These are phyloP conservation scores for Tachystola acroxantha DNA, from an alignment of 2,888 invertebrate genomes.

Conservation along the genomic window DNA sequence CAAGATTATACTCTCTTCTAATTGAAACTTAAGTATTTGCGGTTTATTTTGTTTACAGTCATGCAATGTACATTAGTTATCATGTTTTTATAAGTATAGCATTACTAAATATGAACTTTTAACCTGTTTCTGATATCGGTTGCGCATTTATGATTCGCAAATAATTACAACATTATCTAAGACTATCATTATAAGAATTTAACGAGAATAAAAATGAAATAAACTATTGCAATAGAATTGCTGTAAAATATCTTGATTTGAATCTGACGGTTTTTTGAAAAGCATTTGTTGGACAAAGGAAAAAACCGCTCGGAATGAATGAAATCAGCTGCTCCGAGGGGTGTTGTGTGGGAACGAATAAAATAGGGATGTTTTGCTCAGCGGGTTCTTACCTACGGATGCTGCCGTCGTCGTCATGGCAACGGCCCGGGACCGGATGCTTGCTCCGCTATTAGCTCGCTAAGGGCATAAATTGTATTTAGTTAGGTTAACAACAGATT, in stretches of 20 bases:
- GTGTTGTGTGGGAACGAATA: constrained; percentile 38
- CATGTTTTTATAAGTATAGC: too few relatives aligned
- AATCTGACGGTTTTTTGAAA: not conserved
- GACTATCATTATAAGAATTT: too few relatives aligned
- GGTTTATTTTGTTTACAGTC: constrained; percentile 2
- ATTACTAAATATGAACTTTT: too few relatives aligned
- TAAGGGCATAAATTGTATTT: constrained; percentile 7
- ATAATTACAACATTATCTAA: too few relatives aligned
- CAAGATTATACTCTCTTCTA: constrained; percentile 30
- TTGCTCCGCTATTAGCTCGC: constrained; percentile 20
- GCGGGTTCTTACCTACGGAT: constrained; percentile 21
- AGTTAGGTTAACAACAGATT: not conserved
- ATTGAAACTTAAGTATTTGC: constrained; percentile 26
- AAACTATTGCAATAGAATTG: too few relatives aligned
- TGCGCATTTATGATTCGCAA: too few relatives aligned
- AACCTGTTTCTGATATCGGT: too few relatives aligned
- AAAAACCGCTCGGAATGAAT: constrained; percentile 27
- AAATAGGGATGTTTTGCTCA: constrained; percentile 41
- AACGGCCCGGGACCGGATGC: constrained; percentile 44
- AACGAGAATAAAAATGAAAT: too few relatives aligned
- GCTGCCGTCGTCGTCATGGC: constrained; percentile 44
- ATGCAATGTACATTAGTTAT: too few relatives aligned
- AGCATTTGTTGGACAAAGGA: not conserved
- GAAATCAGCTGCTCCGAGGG: constrained; percentile 61
- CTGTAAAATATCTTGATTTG: too few relatives aligned